A percentile compares a stretch with the other conserved stretches of the same genome.
Conservation (phyloP, 2,888 invertebrate genomes). For the Arctia plantaginis region DNA sequence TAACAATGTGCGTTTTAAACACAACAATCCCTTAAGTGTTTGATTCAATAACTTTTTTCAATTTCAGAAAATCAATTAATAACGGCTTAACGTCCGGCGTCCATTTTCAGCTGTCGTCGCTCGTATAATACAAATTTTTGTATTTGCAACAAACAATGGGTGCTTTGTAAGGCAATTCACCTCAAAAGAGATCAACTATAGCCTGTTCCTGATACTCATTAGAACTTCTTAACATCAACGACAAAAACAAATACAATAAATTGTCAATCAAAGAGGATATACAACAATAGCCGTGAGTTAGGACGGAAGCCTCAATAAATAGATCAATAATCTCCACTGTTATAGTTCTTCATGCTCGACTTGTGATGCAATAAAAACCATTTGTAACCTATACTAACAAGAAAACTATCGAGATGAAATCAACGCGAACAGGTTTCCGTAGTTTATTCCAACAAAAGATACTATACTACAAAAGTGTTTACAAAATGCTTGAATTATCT, state of each 20-base stretch:
- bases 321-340: conserved; percentile 1
- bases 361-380: neutral
- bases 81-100: neutral
- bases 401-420: neutral
- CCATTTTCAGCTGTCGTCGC: neutral
- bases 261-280: neutral
- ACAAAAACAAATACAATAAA: neutral
- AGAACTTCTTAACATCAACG: neutral
- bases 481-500: neutral
- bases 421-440: neutral
- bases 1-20: neutral
- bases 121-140: neutral
- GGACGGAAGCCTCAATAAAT: neutral
- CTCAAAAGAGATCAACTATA: neutral
- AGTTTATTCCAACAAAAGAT: neutral
- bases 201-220: neutral
- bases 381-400: neutral
- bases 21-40: neutral
- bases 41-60: neutral
- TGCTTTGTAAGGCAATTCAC: neutral
- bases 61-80: neutral
- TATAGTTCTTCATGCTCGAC: neutral
- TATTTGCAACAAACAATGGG: neutral
- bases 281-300: neutral
- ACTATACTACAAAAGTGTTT: neutral